A percentile compares a stretch with the other conserved stretches of the same genome.
phyloP scores from a whole-genome alignment of 2,888 invertebrate genomes.

The Thera britannica region DNA sequence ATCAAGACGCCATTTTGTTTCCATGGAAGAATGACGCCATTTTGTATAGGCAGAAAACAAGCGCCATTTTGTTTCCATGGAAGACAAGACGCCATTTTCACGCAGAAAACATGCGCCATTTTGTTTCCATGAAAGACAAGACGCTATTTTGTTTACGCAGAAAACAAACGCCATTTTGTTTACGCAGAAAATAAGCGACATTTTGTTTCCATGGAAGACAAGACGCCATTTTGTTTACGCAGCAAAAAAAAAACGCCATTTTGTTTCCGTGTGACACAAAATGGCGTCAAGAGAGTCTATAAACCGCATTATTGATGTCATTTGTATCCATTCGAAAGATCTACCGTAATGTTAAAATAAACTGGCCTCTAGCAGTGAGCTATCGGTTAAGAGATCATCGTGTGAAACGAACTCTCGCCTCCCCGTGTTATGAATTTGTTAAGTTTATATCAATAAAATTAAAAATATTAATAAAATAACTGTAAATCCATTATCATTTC shows the following conservation, averaged over 20 bases:
- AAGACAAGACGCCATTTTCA: slow-evolving; percentile 6
- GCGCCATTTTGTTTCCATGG: neutral
- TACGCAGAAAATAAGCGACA: too few relatives aligned
- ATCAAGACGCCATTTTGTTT: slow-evolving; percentile 9
- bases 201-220: neutral
- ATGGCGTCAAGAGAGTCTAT: slow-evolving; percentile 10
- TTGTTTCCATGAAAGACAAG: neutral
- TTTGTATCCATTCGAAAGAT: slow-evolving; percentile 28
- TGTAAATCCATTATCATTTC: slow-evolving; percentile 43
- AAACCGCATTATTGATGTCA: neutral
- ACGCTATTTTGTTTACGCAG: neutral
- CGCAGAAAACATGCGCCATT: neutral
- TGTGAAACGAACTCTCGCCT: slow-evolving; percentile 46
- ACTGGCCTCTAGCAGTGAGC: slow-evolving; percentile 46
- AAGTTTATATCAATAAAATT: slow-evolving; percentile 35
- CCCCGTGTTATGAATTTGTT: slow-evolving; percentile 44
- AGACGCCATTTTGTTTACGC: slow-evolving; percentile 1
- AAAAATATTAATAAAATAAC: slow-evolving; percentile 35
- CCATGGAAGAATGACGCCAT: too few relatives aligned
- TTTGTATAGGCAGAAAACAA: too few relatives aligned
- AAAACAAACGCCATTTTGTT: neutral
- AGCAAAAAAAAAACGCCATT: neutral
- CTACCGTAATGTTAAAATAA: slow-evolving; percentile 25
- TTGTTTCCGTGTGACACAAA: neutral
- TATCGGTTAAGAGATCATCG: slow-evolving; percentile 62